Percentiles rank a stretch among this genome's conserved stretches.
Evolutionary conservation across 2,888 invertebrate species (phyloP).

Genomic region (Epinotia nisella): DNA sequence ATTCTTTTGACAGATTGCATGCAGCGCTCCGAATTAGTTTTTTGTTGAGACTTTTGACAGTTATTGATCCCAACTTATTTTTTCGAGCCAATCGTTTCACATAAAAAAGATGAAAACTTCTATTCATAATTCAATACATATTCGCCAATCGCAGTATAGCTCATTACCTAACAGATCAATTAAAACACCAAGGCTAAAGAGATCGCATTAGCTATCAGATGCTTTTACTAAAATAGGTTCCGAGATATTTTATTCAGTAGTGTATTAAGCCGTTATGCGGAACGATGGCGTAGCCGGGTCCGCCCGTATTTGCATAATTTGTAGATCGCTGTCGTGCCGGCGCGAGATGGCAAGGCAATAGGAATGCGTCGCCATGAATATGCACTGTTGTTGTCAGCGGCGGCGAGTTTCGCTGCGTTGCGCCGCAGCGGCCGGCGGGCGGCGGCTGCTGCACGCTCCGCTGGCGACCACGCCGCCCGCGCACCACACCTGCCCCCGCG

Average conservation of each 20-base stretch:
- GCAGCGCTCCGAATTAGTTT: conserved; percentile 52
- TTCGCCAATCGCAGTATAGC: background rate
- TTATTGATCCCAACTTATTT: conserved; percentile 51
- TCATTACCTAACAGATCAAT: background rate
- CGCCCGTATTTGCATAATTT: conserved; percentile 54
- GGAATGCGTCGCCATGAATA: conserved; percentile 57
- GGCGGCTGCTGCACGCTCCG: conserved; percentile 79
- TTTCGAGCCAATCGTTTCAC: conserved; percentile 34
- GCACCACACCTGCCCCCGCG: conserved; percentile 65
- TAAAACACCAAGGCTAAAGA: background rate
- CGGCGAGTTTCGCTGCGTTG: conserved; percentile 73
- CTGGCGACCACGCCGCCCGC: conserved; percentile 69
- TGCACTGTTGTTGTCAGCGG: conserved; percentile 56
- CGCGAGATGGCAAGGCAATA: conserved; percentile 52
- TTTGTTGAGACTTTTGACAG: conserved; percentile 51
- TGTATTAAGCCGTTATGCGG: conserved; percentile 49
- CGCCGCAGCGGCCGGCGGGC: conserved; percentile 63
- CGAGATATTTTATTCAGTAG: conserved; percentile 49
- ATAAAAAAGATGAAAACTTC: conserved; percentile 7
- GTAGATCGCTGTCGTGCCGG: conserved; percentile 48
- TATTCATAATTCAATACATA: conserved; percentile 40
- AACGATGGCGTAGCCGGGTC: conserved; percentile 50
- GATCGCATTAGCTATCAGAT: background rate
- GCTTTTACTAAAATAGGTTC: conserved; percentile 11
- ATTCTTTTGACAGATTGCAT: conserved; percentile 61